Base-by-base conservation (phyloP, 92 coral and sea anemone species). In the Actinostola sp. region DNA sequence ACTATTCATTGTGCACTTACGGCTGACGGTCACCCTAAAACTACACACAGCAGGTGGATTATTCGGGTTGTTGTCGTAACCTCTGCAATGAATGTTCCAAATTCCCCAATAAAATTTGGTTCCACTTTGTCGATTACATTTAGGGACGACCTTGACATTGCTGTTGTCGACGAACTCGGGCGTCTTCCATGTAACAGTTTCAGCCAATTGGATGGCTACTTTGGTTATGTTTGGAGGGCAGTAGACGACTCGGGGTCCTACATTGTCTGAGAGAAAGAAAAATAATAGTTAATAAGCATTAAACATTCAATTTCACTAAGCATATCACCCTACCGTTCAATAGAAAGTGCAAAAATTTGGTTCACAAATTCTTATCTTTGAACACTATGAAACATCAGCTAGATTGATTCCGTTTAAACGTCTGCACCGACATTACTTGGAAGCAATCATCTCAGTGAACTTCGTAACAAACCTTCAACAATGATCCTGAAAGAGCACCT, bases 61-160 rank as follows among this genome's bases (percentile, higher is more conserved):
- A 8, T 68, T 50, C 6, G 86, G 90, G 30, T 86, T 86, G 64
- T 64, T 67, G 70, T 86, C 90, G 58, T 62, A 75, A 12, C 86
- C 90, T 16, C 71, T 55, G 27, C 90, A 86, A 28, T 80, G 76
- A 15, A 86, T 71, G 58, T 75, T 86, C 90, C 90, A 86, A 17
- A 52, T 63, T n/a, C 82, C 82, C 82, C 82, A 76, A 35, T 76
- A 76, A 33, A 76, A 76, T 24, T 8, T 11, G 32, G 30, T 50
- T 20, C 82, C 82, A 21, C 74, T 51, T 26, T 66, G 50, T 11
- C 82, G 74, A 76, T 66, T 76, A 41, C 82, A 76, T 33, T 38
- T 25, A 43, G 69, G 46, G 1, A 8, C 27, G 28, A 66, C 23
- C 34, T 10, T 56, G 9, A 32, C 58, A 26, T 29, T 45, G 56